Evolutionary conservation across 1,140 invertebrate genomes (phyloP).

Genomic region (Cyclargus thomasi): DNA sequence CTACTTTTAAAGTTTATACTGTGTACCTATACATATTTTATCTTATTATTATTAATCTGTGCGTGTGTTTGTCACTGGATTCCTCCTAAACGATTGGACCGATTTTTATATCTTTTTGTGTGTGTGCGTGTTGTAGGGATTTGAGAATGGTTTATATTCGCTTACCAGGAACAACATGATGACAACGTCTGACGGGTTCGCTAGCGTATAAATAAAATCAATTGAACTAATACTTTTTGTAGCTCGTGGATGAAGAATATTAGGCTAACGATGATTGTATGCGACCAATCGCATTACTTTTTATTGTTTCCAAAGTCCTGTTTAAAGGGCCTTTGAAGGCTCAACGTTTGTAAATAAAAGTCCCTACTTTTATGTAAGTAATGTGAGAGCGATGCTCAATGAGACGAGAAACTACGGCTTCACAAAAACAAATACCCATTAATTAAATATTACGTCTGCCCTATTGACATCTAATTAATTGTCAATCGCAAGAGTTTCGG

Average conservation of each 20-base stretch:
- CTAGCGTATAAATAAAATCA: too few species aligned
- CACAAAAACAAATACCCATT: slow-evolving; percentile 9
- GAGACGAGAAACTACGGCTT: slow-evolving; percentile 5
- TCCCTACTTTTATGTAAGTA: slow-evolving; percentile 7
- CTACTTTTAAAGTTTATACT: too few species aligned
- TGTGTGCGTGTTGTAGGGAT: too few species aligned
- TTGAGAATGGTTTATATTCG: too few species aligned
- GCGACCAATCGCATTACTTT: neutral
- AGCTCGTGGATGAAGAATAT: neutral
- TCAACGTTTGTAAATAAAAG: slow-evolving; percentile 11
- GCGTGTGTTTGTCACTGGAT: too few species aligned
- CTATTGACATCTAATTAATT: slow-evolving; percentile 14
- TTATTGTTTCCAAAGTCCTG: neutral
- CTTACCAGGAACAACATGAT: too few species aligned
- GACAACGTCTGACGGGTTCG: too few species aligned
- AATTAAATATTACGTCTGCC: slow-evolving; percentile 11
- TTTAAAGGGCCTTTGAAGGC: slow-evolving; percentile 1
- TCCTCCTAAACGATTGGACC: too few species aligned
- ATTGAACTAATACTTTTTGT: too few species aligned
- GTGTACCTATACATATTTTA: too few species aligned
- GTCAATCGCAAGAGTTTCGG: neutral
- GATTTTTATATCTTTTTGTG: too few species aligned
- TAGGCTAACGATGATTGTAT: neutral
- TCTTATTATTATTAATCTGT: too few species aligned
- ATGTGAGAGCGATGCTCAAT: neutral